These are phyloP conservation scores for Gallinago stenura DNA, from an alignment of 2,797 vertebrate genomes.

Conservation along the genomic window DNA sequence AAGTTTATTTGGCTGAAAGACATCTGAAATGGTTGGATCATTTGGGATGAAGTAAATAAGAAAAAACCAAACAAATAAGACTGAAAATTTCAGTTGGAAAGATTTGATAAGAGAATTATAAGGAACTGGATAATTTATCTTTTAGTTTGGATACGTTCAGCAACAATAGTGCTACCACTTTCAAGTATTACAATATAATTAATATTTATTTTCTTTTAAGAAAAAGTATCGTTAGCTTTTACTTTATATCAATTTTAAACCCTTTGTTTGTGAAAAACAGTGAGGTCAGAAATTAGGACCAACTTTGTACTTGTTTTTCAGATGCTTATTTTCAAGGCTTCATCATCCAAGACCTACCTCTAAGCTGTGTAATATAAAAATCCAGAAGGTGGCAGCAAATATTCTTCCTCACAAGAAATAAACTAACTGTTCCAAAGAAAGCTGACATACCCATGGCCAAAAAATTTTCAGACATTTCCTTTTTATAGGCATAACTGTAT, in stretches of 20 bases:
- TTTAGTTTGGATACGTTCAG: neutral
- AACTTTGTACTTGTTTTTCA: neutral
- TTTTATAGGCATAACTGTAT: neutral
- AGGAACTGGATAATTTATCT: neutral
- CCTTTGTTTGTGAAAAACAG: neutral
- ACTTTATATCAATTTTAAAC: neutral
- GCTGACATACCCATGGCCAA: neutral
- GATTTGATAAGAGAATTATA: neutral
- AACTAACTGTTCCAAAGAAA: neutral
- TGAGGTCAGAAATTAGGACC: neutral
- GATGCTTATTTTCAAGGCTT: neutral
- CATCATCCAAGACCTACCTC: neutral
- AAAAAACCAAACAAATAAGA: neutral
- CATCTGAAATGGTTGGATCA: neutral
- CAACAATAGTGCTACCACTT: neutral
- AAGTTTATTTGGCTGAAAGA: neutral
- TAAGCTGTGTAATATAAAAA: neutral
- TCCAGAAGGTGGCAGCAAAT: slow-evolving; percentile 78
- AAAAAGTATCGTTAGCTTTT: neutral
- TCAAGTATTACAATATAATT: neutral
- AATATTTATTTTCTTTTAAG: neutral
- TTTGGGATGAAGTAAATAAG: neutral
- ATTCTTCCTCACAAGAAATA: neutral
- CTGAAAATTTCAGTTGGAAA: neutral
- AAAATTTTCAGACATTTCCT: neutral